phyloP scores from a whole-genome alignment of 2,797 vertebrate genomes.

The Sparus aurata region DNA sequence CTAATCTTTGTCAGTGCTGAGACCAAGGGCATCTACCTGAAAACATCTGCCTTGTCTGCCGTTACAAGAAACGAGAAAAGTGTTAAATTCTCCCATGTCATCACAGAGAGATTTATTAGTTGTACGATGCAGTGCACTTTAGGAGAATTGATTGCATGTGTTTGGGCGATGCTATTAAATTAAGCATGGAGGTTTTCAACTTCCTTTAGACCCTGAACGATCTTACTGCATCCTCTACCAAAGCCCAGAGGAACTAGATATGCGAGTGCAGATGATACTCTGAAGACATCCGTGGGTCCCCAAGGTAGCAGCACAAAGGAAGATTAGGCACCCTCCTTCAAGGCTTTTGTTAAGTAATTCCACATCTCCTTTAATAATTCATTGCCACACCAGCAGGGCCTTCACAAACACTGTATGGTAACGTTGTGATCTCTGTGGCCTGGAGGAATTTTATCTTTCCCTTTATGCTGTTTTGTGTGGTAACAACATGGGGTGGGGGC shows the following conservation, averaged over 20 bases:
- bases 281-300: conserved; percentile 71
- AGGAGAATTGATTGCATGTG: conserved; percentile 44
- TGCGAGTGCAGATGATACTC: conserved; percentile 63
- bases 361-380: conserved; percentile 83
- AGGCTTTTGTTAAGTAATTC: conserved; percentile 81
- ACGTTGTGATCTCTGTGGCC: conserved; percentile 65
- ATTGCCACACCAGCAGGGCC: conserved; percentile 62
- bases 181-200: conserved; percentile 53
- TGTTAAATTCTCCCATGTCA: conserved; percentile 37
- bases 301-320: conserved; percentile 75
- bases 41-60: conserved; percentile 27
- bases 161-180: conserved; percentile 55
- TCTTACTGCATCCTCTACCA: conserved; percentile 50
- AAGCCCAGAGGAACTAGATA: conserved; percentile 59
- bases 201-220: conserved; percentile 54
- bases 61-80: conserved; percentile 31
- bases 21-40: conserved; percentile 2
- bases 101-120: conserved; percentile 48
- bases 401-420: conserved; percentile 60
- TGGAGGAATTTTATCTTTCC: conserved; percentile 50
- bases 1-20: conserved; percentile 15
- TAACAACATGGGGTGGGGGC: conserved; percentile 47
- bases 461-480: conserved; percentile 56
- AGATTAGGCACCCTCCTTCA: conserved; percentile 78
- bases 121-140: conserved; percentile 40